Percentiles rank a stretch among this genome's conserved stretches.
Conservation (phyloP, 2,888 invertebrate genomes). For the Thalpophila matura region DNA sequence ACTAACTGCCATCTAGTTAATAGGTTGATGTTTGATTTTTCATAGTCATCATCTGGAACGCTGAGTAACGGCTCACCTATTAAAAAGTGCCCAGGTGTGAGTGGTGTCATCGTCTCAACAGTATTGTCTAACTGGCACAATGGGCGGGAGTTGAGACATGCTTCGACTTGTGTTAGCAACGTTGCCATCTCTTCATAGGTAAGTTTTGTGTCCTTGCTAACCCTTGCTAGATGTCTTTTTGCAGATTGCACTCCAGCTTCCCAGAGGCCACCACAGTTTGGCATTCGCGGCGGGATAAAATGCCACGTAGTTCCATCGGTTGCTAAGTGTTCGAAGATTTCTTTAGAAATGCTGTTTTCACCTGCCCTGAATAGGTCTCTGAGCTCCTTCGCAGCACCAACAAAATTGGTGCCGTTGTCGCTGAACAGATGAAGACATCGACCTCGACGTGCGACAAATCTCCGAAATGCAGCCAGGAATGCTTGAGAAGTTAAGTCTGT, state of each 20-base stretch:
- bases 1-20: constrained; percentile 57
- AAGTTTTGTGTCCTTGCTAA: too few relatives aligned
- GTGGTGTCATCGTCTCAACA: constrained; percentile 4
- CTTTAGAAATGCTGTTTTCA: constrained; percentile 14
- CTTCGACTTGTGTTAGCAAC: constrained; percentile 12
- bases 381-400: constrained; percentile 43
- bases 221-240: too few relatives aligned
- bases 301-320: constrained; percentile 41
- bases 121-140: constrained; percentile 8
- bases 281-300: constrained; percentile 47
- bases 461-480: constrained; percentile 50
- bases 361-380: constrained; percentile 18
- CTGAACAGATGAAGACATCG: constrained; percentile 45
- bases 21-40: constrained; percentile 7
- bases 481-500: constrained; percentile 59
- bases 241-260: too few relatives aligned
- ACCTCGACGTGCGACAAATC: constrained; percentile 50
- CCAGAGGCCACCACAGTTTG: constrained; percentile 32
- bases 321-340: constrained; percentile 31
- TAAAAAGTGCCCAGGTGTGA: constrained; percentile 26
- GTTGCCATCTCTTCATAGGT: too few relatives aligned
- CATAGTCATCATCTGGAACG: constrained; percentile 13
- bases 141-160: constrained; percentile 18
- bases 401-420: constrained; percentile 56
- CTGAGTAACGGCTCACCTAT: constrained; percentile 15